Percentiles rank a stretch among this genome's conserved stretches.
phyloP scores from a whole-genome alignment of 2,888 invertebrate species.

The Masnerella sp. region DNA sequence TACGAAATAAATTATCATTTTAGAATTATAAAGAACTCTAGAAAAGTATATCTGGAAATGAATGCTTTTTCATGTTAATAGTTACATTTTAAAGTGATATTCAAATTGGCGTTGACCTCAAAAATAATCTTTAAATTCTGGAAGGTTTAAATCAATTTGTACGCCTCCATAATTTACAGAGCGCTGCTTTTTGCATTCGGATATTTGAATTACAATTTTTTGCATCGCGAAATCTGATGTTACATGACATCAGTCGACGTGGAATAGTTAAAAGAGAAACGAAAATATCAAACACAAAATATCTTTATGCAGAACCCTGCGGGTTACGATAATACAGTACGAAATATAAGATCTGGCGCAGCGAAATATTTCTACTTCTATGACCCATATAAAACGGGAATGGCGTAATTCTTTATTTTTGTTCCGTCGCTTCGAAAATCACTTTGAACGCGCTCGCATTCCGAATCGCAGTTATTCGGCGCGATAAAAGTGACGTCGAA shows the following conservation, averaged over 20 bases:
- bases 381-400: constrained; percentile 43
- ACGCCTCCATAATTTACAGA: no score
- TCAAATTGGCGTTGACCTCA: no score
- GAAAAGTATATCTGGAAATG: no score
- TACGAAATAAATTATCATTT: no score
- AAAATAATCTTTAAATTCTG: no score
- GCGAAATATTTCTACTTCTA: constrained; percentile 37
- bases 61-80: no score
- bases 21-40: no score
- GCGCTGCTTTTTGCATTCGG: no score
- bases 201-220: constrained; percentile 1
- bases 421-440: constrained; percentile 25
- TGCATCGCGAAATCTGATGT: constrained; percentile 15
- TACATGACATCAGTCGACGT: constrained; percentile 14
- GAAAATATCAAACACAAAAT: constrained; percentile 40
- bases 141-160: no score
- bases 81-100: no score
- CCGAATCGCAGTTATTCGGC: constrained; percentile 6
- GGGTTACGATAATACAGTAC: constrained; percentile 40
- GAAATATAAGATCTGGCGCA: constrained; percentile 39
- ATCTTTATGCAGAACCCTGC: constrained; percentile 37
- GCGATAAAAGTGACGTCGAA: constrained; percentile 11
- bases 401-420: constrained; percentile 42
- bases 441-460: constrained; percentile 22
- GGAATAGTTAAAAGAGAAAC: constrained; percentile 27